Percentiles rank a stretch among this genome's conserved stretches.
phyloP scores from a whole-genome alignment of 2,797 vertebrate genomes.

The Tamandua tetradactyla region DNA sequence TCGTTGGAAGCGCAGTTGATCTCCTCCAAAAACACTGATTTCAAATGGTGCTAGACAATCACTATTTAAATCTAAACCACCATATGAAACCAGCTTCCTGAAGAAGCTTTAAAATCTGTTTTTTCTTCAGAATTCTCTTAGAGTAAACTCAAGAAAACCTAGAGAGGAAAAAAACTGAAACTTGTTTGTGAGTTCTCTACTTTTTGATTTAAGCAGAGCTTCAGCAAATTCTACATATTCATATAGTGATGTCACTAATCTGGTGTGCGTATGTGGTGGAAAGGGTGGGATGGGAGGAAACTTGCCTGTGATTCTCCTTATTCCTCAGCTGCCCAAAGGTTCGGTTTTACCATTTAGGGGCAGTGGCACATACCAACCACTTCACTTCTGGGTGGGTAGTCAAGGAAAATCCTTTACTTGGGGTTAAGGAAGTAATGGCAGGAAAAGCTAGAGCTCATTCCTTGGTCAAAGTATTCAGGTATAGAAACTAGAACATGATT shows the following conservation, averaged over 20 bases:
- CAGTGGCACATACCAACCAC: rapidly evolving
- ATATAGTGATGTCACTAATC: rapidly evolving
- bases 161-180: constrained; percentile 42
- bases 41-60: constrained; percentile 99
- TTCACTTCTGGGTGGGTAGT: neutral
- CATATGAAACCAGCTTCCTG: constrained; percentile 99
- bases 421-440: neutral
- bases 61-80: constrained; percentile 99
- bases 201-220: neutral
- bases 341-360: neutral
- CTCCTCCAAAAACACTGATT: constrained; percentile 99
- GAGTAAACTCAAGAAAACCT: constrained; percentile 56
- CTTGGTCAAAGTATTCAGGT: neutral
- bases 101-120: constrained; percentile 86
- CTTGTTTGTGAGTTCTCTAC: neutral
- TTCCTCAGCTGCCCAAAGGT: neutral
- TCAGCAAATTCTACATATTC: neutral
- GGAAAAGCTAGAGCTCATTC: neutral
- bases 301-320: neutral
- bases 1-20: constrained; percentile 79
- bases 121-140: constrained; percentile 58
- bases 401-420: neutral
- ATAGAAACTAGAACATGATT: rapidly evolving
- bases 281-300: neutral
- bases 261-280: neutral